Percentiles rank a stretch among this genome's conserved stretches.
Conservation (phyloP, 23 tunicate genomes). For the Pegea sp. region DNA sequence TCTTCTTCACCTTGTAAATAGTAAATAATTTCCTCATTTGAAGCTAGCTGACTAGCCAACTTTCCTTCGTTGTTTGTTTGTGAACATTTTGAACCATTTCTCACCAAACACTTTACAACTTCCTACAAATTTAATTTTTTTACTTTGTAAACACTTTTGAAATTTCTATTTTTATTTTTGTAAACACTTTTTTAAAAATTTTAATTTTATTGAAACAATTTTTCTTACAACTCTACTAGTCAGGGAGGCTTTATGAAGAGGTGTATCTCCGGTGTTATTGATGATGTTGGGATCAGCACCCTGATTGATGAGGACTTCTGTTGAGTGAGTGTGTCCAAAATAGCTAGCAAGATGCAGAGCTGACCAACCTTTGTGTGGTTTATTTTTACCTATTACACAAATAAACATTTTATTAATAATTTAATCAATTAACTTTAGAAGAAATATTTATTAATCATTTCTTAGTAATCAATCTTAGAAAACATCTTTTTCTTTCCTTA, state of each 20-base stretch:
- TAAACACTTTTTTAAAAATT: not conserved
- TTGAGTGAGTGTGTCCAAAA: constrained; percentile 46
- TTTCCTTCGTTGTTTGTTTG: constrained; percentile 48
- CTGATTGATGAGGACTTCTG: constrained; percentile 14
- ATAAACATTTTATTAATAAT: no score
- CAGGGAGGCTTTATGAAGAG: constrained; percentile 73
- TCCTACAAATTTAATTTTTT: constrained; percentile 20
- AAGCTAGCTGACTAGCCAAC: constrained; percentile 47
- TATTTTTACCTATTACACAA: constrained; percentile 69
- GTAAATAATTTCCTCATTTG: constrained; percentile 17
- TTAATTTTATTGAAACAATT: not conserved
- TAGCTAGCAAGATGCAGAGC: constrained; percentile 67
- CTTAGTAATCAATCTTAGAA: no score
- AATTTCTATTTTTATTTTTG: no score
- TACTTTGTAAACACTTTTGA: constrained; percentile 1
- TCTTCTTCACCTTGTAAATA: constrained; percentile 52
- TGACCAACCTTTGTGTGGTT: constrained; percentile 58
- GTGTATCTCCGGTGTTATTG: constrained; percentile 68
- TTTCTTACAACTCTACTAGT: constrained; percentile 51
- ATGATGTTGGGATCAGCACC: constrained; percentile 38
- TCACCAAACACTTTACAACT: constrained; percentile 39
- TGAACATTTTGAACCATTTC: constrained; percentile 15
- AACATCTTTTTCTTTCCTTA: no score
- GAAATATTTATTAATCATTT: no score
- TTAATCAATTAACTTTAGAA: no score